phyloP scores from a whole-genome alignment of 2,113 vertebrate genomes.

The Mus pahari region DNA sequence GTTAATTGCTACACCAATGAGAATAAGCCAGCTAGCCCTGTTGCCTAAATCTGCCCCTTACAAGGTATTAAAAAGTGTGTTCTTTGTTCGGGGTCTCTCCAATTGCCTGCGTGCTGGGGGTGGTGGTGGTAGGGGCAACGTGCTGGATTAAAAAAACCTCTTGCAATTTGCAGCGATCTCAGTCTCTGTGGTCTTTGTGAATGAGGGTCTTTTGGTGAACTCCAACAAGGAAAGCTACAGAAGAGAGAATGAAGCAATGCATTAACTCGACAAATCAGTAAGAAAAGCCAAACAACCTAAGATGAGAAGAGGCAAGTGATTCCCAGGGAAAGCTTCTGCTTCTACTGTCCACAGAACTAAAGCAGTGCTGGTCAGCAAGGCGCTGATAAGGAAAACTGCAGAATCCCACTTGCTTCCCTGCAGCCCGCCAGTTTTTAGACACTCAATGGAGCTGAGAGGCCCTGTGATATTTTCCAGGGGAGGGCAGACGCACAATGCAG shows the following conservation, averaged over 20 bases:
- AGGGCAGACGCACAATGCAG: neutral
- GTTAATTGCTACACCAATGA: too few relatives aligned
- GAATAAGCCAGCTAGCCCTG: too few relatives aligned
- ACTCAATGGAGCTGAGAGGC: neutral
- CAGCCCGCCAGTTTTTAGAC: neutral
- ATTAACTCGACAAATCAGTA: neutral
- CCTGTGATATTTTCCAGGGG: neutral
- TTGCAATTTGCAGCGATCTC: too few relatives aligned
- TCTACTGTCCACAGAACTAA: neutral
- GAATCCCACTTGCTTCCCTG: neutral
- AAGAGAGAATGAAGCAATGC: neutral
- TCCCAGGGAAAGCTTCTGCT: neutral
- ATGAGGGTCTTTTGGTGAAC: too few relatives aligned
- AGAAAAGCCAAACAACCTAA: neutral
- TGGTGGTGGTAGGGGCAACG: too few relatives aligned
- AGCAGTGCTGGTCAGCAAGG: neutral
- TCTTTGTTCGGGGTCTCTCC: too few relatives aligned
- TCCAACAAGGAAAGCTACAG: neutral
- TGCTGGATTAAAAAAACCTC: too few relatives aligned
- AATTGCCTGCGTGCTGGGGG: too few relatives aligned
- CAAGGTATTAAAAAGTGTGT: too few relatives aligned
- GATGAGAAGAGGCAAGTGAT: neutral
- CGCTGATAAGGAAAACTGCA: neutral
- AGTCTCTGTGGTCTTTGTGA: too few relatives aligned
- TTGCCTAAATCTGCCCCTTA: too few relatives aligned